A percentile compares a stretch with the other conserved stretches of the same genome.
phyloP scores from a whole-genome alignment of 2,113 vertebrate species.

The Serilophus lunatus region DNA sequence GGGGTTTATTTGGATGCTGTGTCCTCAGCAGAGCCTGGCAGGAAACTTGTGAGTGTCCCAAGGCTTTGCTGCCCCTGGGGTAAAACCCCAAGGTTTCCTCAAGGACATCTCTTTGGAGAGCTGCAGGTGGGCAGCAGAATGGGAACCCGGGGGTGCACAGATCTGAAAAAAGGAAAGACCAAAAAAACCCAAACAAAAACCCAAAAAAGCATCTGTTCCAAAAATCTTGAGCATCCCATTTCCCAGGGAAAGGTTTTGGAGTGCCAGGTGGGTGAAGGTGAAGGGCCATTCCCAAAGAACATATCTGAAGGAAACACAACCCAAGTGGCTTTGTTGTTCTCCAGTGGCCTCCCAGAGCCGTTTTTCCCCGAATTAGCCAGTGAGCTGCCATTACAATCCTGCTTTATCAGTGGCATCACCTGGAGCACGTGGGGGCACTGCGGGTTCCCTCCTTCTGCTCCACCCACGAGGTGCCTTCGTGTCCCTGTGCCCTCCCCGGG shows the following conservation, averaged over 20 bases:
- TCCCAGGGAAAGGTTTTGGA: no score
- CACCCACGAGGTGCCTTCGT: not conserved
- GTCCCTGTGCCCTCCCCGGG: not conserved
- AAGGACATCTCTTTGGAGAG: not conserved
- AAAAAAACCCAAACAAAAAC: accelerated
- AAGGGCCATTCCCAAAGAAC: not conserved
- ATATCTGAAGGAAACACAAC: accelerated
- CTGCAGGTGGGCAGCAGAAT: not conserved
- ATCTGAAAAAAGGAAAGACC: accelerated
- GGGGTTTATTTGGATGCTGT: accelerated
- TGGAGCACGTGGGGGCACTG: no score
- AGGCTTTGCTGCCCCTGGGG: not conserved
- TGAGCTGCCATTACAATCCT: accelerated
- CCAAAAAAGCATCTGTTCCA: not conserved
- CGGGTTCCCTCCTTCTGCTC: no score
- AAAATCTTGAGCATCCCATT: accelerated
- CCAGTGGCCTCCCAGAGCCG: not conserved
- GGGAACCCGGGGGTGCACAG: not conserved
- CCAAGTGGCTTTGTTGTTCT: accelerated
- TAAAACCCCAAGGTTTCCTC: not conserved
- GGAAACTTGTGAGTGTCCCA: accelerated
- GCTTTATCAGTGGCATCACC: not conserved
- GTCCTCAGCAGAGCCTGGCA: not conserved
- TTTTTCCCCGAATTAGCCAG: not conserved
- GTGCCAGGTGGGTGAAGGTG: accelerated